Evolutionary conservation across 1,140 invertebrate species (phyloP).

Genomic region (Venustaconcha ellipsiformis): DNA sequence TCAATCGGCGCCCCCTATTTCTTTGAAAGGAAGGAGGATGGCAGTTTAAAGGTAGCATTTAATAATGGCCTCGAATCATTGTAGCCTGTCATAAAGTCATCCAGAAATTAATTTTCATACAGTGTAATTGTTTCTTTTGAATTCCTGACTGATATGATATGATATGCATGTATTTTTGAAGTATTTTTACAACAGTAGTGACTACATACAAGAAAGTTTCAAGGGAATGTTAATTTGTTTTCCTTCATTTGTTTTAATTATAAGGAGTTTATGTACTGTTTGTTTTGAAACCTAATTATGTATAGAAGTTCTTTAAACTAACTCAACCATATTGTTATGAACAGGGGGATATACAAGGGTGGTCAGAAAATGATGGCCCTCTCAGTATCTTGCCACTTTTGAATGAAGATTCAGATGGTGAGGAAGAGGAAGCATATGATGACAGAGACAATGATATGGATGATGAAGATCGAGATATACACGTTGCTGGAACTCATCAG

Average conservation of each 20-base stretch:
- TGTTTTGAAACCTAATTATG: too few relatives aligned
- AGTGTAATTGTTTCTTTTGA: too few relatives aligned
- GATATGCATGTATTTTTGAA: background rate
- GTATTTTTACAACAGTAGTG: background rate
- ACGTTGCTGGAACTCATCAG: background rate
- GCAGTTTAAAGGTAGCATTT: slow-evolving; percentile 27
- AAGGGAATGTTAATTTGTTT: too few relatives aligned
- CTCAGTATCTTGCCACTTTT: slow-evolving; percentile 29
- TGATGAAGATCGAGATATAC: background rate
- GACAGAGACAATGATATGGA: slow-evolving; percentile 7
- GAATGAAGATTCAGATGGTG: slow-evolving; percentile 30
- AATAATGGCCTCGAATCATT: too few relatives aligned
- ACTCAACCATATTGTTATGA: background rate
- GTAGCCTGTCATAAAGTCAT: too few relatives aligned
- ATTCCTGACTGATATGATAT: background rate
- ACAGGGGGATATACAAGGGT: slow-evolving; percentile 34
- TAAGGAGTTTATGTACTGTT: too few relatives aligned
- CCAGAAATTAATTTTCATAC: too few relatives aligned
- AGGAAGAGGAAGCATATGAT: slow-evolving; percentile 25
- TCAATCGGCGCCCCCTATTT: slow-evolving; percentile 32
- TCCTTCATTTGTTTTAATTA: too few relatives aligned
- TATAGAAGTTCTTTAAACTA: background rate
- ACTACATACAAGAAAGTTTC: background rate
- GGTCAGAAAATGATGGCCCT: slow-evolving; percentile 30
- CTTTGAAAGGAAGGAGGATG: slow-evolving; percentile 40